These are phyloP conservation scores for Etheostoma spectabile DNA, from an alignment of 2,113 vertebrate species.

Conservation along the genomic window DNA sequence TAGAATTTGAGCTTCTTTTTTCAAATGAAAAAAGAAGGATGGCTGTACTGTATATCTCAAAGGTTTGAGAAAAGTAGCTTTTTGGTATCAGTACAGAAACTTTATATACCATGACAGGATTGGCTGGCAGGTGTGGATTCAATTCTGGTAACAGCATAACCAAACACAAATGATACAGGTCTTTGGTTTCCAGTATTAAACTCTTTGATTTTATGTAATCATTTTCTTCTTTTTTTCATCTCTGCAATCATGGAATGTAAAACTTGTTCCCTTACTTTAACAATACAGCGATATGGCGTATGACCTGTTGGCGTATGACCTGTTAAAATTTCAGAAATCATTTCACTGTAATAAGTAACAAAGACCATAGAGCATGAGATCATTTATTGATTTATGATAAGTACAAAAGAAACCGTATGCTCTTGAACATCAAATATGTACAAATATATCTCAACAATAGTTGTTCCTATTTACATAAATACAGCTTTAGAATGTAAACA, in stretches of 20 bases:
- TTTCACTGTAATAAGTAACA: background rate
- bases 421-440: slow-evolving; percentile 16
- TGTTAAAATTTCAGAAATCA: background rate
- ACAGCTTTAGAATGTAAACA: background rate
- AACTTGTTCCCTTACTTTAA: background rate
- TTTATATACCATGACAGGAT: background rate
- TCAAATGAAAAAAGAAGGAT: background rate
- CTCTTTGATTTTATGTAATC: background rate
- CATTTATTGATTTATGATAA: slow-evolving; percentile 45
- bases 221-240: background rate
- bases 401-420: slow-evolving; percentile 8
- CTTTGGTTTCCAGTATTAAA: background rate
- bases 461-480: slow-evolving; percentile 15
- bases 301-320: background rate
- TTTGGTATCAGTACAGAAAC: background rate
- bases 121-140: background rate
- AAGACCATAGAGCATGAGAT: background rate
- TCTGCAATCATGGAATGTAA: background rate
- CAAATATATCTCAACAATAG: slow-evolving; percentile 2
- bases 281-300: background rate
- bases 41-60: background rate
- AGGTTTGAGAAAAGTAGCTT: background rate
- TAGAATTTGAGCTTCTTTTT: background rate
- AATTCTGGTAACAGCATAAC: background rate
- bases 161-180: background rate